phyloP scores from a whole-genome alignment of 2,888 invertebrate genomes.

The Xylophagus ater region DNA sequence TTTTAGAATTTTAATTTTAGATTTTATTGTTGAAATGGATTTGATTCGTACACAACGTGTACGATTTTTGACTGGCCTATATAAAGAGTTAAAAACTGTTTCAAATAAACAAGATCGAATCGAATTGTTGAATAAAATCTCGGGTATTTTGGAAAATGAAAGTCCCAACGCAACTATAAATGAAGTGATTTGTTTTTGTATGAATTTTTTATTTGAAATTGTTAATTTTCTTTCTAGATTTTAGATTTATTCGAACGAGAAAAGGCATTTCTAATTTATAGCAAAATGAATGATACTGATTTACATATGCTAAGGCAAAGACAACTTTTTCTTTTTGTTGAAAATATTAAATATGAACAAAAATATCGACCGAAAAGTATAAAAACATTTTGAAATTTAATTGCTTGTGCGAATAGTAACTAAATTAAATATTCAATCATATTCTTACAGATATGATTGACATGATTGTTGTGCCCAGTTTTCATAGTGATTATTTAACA shows the following conservation, averaged over 20 bases:
- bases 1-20: slow-evolving; percentile 18
- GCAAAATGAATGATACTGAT: slow-evolving; percentile 27
- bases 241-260: slow-evolving; percentile 36
- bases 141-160: slow-evolving; percentile 43
- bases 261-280: slow-evolving; percentile 29
- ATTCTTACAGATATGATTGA: too few relatives aligned
- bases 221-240: slow-evolving; percentile 25
- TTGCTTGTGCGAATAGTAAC: not conserved
- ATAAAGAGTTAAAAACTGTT: slow-evolving; percentile 51
- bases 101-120: slow-evolving; percentile 53
- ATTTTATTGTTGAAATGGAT: slow-evolving; percentile 60
- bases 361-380: slow-evolving; percentile 24
- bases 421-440: too few relatives aligned
- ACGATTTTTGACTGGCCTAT: slow-evolving; percentile 60
- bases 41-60: slow-evolving; percentile 71
- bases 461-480: too few relatives aligned
- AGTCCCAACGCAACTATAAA: slow-evolving; percentile 27
- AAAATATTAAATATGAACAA: slow-evolving; percentile 32
- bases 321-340: slow-evolving; percentile 30
- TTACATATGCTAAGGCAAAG: slow-evolving; percentile 32
- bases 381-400: slow-evolving; percentile 2
- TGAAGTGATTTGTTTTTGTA: slow-evolving; percentile 23
- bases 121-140: slow-evolving; percentile 57
- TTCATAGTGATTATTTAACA: too few relatives aligned
- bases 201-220: not conserved